These are phyloP conservation scores for Teinopalpus imperialis DNA, from an alignment of 2,888 invertebrate genomes.

Conservation along the genomic window DNA sequence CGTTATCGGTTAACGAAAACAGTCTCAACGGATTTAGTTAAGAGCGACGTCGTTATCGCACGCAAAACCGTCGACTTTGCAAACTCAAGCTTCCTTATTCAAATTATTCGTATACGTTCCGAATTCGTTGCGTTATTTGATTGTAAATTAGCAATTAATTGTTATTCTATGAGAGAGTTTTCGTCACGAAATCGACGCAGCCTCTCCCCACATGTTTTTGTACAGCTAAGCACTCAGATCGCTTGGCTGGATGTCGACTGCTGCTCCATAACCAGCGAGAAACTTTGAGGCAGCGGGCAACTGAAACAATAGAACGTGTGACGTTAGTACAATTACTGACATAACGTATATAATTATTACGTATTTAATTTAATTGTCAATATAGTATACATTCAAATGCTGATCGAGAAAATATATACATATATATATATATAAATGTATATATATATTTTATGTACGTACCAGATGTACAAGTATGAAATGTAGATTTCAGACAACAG, in stretches of 20 bases:
- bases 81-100: constrained; percentile 44
- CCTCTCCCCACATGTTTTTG: constrained; percentile 38
- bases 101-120: constrained; percentile 24
- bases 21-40: constrained; percentile 47
- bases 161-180: constrained; percentile 36
- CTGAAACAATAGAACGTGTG: constrained; percentile 65
- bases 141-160: constrained; percentile 29
- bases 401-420: no score
- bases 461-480: no score
- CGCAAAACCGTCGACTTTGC: constrained; percentile 27
- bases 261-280: constrained; percentile 71
- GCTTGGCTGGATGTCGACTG: constrained; percentile 54
- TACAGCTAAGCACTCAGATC: constrained; percentile 37
- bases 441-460: no score
- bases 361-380: no score
- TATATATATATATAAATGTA: no score
- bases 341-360: not conserved
- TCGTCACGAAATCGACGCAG: constrained; percentile 53
- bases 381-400: no score
- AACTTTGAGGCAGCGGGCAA: constrained; percentile 65
- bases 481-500: no score
- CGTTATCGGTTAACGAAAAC: constrained; percentile 62
- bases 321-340: constrained; percentile 39
- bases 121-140: constrained; percentile 32
- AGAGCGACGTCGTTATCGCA: constrained; percentile 49